A percentile compares a stretch with the other conserved stretches of the same genome.
Evolutionary conservation across 2,113 vertebrate species (phyloP).

Genomic region (Ochotona curzoniae): DNA sequence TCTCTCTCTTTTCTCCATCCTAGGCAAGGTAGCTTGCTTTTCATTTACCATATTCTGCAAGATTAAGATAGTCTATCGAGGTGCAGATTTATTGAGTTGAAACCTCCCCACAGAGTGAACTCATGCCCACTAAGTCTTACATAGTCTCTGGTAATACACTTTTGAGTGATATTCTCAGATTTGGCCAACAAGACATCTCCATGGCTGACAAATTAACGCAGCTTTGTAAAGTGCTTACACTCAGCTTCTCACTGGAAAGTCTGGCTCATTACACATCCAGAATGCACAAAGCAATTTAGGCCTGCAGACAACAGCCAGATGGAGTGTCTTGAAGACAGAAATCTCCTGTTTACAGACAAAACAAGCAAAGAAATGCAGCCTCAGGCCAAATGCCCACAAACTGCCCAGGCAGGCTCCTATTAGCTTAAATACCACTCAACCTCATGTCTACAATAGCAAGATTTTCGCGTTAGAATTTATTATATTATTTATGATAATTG

Average conservation of each 20-base stretch:
- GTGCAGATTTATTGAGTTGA: background rate
- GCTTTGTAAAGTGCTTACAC: background rate
- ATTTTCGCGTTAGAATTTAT: constrained; percentile 35
- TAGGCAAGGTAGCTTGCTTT: background rate
- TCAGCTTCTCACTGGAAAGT: background rate
- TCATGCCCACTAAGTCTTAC: background rate
- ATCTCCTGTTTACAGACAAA: constrained; percentile 55
- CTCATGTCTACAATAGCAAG: background rate
- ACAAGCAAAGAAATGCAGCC: background rate
- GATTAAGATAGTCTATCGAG: background rate
- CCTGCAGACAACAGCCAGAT: constrained; percentile 50
- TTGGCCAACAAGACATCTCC: background rate
- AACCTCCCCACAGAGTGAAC: background rate
- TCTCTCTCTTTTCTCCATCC: background rate
- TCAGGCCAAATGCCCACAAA: constrained; percentile 9
- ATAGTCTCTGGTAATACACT: background rate
- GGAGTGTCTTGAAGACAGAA: constrained; percentile 36
- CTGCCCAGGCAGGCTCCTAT: background rate
- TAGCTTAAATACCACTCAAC: background rate
- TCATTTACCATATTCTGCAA: background rate
- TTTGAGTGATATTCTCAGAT: background rate
- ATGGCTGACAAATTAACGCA: background rate
- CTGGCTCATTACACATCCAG: constrained; percentile 34
- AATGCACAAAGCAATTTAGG: constrained; percentile 32
- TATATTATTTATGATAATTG: background rate